These are phyloP conservation scores for Drosophila bipectinata DNA, from an alignment of 1,140 invertebrate genomes.

Conservation along the genomic window DNA sequence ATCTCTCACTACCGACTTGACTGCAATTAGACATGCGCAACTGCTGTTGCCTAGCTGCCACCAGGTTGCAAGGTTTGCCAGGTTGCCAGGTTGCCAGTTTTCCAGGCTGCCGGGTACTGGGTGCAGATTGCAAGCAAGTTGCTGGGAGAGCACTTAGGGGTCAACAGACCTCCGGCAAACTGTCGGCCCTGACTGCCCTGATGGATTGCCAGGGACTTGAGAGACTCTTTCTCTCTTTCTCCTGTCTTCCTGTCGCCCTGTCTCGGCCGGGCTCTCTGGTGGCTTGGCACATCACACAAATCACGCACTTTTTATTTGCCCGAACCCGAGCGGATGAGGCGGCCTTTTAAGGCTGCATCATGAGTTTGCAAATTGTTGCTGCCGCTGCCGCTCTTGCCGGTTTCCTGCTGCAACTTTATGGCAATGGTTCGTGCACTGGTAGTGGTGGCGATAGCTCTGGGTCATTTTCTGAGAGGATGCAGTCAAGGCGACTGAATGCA, in stretches of 20 bases:
- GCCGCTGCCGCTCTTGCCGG: slow-evolving; percentile 24
- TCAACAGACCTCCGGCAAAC: slow-evolving; percentile 67
- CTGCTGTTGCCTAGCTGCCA: slow-evolving; percentile 31
- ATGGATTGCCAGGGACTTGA: slow-evolving; percentile 70
- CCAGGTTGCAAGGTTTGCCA: not conserved
- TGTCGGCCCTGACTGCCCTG: slow-evolving; percentile 61
- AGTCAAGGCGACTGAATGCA: slow-evolving; percentile 73
- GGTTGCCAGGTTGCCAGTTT: not conserved
- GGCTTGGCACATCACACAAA: slow-evolving; percentile 77
- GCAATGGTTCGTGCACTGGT: slow-evolving; percentile 33
- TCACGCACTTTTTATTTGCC: slow-evolving; percentile 80
- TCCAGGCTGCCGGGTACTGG: not conserved
- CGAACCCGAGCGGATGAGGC: slow-evolving; percentile 69
- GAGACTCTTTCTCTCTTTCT: slow-evolving; percentile 23
- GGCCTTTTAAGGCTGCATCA: slow-evolving; percentile 81
- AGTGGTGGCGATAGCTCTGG: slow-evolving; percentile 71
- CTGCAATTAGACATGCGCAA: slow-evolving; percentile 79
- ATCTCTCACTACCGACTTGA: slow-evolving; percentile 60
- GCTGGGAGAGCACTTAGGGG: slow-evolving; percentile 51
- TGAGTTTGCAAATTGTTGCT: slow-evolving; percentile 80
- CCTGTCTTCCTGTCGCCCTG: not conserved
- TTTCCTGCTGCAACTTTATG: slow-evolving; percentile 80
- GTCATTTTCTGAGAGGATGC: slow-evolving; percentile 73
- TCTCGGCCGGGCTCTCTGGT: slow-evolving; percentile 47
- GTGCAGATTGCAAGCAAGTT: not conserved